Evolutionary conservation across 2,888 invertebrate species (phyloP).

Genomic region (Macrophya alboannulata): DNA sequence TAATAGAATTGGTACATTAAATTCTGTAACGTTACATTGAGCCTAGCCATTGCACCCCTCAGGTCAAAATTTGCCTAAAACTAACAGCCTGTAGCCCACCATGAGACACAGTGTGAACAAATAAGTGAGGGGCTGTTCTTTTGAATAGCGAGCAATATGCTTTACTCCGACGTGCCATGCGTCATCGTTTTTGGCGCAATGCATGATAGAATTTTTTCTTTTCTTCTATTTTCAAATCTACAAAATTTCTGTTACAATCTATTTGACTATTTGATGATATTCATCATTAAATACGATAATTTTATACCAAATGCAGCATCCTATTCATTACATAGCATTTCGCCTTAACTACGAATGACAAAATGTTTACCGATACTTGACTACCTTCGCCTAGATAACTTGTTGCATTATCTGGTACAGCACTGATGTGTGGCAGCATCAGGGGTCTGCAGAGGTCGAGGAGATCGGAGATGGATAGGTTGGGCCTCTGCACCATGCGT

Average conservation of each 20-base stretch:
- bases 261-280: no score
- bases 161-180: background rate
- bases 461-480: constrained; percentile 19
- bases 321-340: background rate
- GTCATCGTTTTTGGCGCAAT: background rate
- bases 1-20: background rate
- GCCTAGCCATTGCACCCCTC: background rate
- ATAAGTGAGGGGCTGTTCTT: background rate
- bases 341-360: background rate
- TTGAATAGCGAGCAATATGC: background rate
- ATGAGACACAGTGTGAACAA: background rate
- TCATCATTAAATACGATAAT: no score
- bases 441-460: constrained; percentile 27
- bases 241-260: background rate
- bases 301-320: no score
- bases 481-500: background rate
- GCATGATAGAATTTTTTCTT: background rate
- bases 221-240: background rate
- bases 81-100: background rate
- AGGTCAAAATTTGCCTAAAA: background rate
- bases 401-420: constrained; percentile 6
- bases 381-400: background rate
- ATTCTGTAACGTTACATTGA: background rate
- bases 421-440: background rate
- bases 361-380: background rate